These are phyloP conservation scores for Ophthalmolycus amberensis DNA, from an alignment of 2,113 vertebrate species.

Conservation along the genomic window DNA sequence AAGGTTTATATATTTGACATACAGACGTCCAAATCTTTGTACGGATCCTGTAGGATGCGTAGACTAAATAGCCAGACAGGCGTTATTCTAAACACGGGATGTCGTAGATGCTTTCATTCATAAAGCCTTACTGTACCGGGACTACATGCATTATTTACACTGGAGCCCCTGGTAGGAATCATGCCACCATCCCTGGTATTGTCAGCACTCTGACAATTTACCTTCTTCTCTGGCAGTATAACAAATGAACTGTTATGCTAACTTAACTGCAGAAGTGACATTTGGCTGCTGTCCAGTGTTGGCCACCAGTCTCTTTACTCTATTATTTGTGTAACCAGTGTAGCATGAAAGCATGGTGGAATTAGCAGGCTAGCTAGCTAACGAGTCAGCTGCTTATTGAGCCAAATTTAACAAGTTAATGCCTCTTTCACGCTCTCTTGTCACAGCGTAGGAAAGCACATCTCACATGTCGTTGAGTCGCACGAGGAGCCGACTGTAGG, in stretches of 20 bases:
- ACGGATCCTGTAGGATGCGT: neutral
- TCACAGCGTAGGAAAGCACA: too few species aligned
- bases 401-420: too few species aligned
- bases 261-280: neutral
- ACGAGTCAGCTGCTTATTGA: too few species aligned
- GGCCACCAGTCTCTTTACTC: too few species aligned
- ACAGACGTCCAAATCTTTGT: neutral
- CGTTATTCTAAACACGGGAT: neutral
- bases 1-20: neutral
- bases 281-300: too few species aligned
- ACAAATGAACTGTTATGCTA: neutral
- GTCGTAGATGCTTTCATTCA: slow-evolving; percentile 7
- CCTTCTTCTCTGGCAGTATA: too few species aligned
- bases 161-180: neutral
- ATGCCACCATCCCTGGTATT: neutral
- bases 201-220: neutral
- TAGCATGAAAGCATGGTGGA: too few species aligned
- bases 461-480: too few species aligned
- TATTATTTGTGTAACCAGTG: too few species aligned
- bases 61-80: neutral
- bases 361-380: too few species aligned
- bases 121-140: neutral
- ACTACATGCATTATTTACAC: neutral
- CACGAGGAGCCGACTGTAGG: too few species aligned
- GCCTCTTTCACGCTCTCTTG: too few species aligned